Percentiles rank a stretch among this genome's conserved stretches.
Conservation (phyloP, 23 tunicate genomes). For the Diplosoma virens region DNA sequence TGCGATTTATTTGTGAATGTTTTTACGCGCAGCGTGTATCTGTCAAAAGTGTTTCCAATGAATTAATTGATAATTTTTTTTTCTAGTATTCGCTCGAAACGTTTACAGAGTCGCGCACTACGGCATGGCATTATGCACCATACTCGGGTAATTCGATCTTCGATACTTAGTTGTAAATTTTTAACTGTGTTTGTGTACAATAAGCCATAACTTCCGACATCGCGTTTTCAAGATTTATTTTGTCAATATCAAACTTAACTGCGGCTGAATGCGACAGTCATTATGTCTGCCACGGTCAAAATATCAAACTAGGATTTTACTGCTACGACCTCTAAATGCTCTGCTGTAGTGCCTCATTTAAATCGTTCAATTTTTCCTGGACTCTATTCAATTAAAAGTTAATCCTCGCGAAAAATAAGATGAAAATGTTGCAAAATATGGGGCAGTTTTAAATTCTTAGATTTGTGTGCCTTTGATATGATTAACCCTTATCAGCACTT, state of each 20-base stretch:
- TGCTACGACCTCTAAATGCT: no score
- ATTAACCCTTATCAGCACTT: no score
- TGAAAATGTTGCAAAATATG: background rate
- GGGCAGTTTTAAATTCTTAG: background rate
- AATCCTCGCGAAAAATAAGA: background rate
- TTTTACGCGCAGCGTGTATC: background rate
- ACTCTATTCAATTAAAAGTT: no score
- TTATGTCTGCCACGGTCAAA: no score
- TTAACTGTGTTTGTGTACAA: background rate
- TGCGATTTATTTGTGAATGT: background rate
- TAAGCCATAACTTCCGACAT: background rate
- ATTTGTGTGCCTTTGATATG: background rate
- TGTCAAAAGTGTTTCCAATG: no score
- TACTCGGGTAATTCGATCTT: constrained; percentile 41
- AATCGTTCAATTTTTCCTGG: no score
- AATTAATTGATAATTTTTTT: no score
- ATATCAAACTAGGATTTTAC: no score
- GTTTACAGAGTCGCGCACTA: constrained; percentile 71
- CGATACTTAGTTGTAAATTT: background rate
- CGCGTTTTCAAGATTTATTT: background rate
- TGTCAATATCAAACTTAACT: background rate
- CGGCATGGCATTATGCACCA: constrained; percentile 62
- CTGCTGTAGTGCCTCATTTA: no score
- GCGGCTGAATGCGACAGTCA: no score
- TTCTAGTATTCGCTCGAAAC: constrained; percentile 88